Percentiles rank a stretch among this genome's conserved stretches.
These are phyloP conservation scores for Arion vulgaris DNA, from an alignment of 1,140 invertebrate genomes.

Conservation along the genomic window DNA sequence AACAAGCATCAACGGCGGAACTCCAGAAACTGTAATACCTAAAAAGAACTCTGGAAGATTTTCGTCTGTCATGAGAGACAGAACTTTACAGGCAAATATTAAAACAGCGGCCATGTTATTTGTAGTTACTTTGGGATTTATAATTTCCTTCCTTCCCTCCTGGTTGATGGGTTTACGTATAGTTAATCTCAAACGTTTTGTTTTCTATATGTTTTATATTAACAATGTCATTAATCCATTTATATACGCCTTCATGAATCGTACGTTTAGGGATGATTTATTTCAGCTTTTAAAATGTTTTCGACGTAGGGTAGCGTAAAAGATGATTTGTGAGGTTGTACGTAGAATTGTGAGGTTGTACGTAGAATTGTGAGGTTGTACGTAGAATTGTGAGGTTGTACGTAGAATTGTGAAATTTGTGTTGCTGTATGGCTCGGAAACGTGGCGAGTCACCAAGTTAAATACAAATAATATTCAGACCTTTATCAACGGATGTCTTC, in stretches of 20 bases:
- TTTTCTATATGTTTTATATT: slow-evolving; percentile 66
- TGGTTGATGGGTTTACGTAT: slow-evolving; percentile 58
- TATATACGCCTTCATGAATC: slow-evolving; percentile 70
- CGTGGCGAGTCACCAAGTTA: no score
- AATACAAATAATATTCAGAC: no score
- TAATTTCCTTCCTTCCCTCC: slow-evolving; percentile 63
- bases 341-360: no score
- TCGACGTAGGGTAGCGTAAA: not conserved
- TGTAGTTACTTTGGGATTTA: slow-evolving; percentile 65
- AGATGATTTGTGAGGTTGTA: no score
- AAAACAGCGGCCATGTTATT: slow-evolving; percentile 67
- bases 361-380: no score
- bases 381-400: no score
- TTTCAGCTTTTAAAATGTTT: slow-evolving; percentile 53
- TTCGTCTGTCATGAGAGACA: slow-evolving; percentile 46
- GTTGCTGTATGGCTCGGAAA: no score
- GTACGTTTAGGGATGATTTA: slow-evolving; percentile 62
- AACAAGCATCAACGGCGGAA: slow-evolving; percentile 45
- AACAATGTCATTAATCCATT: slow-evolving; percentile 68
- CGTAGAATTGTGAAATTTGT: no score
- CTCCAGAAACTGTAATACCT: not conserved
- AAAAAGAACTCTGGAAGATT: slow-evolving; percentile 20
- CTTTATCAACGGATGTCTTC: no score
- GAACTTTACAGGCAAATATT: slow-evolving; percentile 62
- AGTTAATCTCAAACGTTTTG: slow-evolving; percentile 50